A percentile compares a stretch with the other conserved stretches of the same genome.
phyloP scores from a whole-genome alignment of 2,113 vertebrate genomes.

The Varanus salvator region DNA sequence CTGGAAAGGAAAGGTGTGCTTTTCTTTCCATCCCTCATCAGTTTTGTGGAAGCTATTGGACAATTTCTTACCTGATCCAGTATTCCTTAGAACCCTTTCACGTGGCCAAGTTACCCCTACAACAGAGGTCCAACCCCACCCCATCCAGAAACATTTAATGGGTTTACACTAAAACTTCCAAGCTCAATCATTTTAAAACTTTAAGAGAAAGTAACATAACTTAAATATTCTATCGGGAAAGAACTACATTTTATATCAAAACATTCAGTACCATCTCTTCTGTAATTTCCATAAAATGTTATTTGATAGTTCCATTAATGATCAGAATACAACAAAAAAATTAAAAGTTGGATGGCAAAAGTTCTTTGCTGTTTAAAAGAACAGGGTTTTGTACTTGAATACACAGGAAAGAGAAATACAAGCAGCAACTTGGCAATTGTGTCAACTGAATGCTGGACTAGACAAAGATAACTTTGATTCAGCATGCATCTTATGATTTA shows the following conservation, averaged over 20 bases:
- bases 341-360: neutral
- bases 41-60: no score
- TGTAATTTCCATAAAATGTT: slow-evolving; percentile 1
- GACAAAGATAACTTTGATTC: no score
- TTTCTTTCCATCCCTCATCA: no score
- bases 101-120: no score
- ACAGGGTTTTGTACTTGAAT: neutral
- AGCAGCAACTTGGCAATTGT: no score
- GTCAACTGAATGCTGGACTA: no score
- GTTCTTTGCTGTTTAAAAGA: neutral
- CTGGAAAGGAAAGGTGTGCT: no score
- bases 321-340: slow-evolving; percentile 8
- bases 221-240: neutral
- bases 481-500: no score
- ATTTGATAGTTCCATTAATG: neutral
- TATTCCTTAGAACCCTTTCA: no score
- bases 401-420: neutral
- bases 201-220: neutral
- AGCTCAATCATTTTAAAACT: neutral
- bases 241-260: neutral
- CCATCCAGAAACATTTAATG: neutral
- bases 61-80: no score
- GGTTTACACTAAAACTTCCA: neutral
- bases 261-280: neutral
- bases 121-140: no score